Evolutionary conservation across 2,113 vertebrate genomes (phyloP).

Genomic region (Megalops atlanticus): DNA sequence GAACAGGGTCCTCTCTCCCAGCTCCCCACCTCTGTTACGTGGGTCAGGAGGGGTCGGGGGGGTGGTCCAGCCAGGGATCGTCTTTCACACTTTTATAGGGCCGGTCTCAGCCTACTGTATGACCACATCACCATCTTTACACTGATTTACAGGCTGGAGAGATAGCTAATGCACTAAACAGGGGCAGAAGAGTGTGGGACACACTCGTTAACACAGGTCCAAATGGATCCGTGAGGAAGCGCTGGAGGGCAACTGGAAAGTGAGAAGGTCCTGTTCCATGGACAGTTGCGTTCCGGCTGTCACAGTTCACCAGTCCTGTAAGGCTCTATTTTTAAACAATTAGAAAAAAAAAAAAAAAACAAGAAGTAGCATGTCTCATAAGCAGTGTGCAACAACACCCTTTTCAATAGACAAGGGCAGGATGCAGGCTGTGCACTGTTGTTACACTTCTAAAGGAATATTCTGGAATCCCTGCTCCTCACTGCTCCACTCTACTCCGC

Average conservation of each 20-base stretch:
- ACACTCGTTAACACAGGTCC: not conserved
- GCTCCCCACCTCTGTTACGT: conserved; percentile 51
- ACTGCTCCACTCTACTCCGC: not conserved
- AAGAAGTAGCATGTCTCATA: too few relatives aligned
- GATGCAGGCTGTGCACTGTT: too few relatives aligned
- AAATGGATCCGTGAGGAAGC: not conserved
- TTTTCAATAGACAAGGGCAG: too few relatives aligned
- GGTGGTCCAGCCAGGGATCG: conserved; percentile 53
- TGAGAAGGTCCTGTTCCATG: not conserved
- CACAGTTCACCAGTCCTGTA: not conserved
- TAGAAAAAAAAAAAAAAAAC: not conserved
- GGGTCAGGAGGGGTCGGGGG: conserved; percentile 61
- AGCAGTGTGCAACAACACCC: too few relatives aligned
- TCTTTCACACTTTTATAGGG: conserved; percentile 64
- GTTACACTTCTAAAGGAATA: not conserved
- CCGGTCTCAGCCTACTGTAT: conserved; percentile 42
- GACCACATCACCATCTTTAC: conserved; percentile 29
- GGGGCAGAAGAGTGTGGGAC: not conserved
- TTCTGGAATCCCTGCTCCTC: not conserved
- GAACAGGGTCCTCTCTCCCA: conserved; percentile 52
- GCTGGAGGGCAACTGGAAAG: not conserved
- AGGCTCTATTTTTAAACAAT: not conserved
- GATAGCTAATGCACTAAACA: conserved; percentile 40
- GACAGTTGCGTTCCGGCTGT: not conserved
- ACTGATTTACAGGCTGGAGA: conserved; percentile 35